Evolutionary conservation across 1,140 invertebrate species (phyloP).

Genomic region (Eulimnadia texana): DNA sequence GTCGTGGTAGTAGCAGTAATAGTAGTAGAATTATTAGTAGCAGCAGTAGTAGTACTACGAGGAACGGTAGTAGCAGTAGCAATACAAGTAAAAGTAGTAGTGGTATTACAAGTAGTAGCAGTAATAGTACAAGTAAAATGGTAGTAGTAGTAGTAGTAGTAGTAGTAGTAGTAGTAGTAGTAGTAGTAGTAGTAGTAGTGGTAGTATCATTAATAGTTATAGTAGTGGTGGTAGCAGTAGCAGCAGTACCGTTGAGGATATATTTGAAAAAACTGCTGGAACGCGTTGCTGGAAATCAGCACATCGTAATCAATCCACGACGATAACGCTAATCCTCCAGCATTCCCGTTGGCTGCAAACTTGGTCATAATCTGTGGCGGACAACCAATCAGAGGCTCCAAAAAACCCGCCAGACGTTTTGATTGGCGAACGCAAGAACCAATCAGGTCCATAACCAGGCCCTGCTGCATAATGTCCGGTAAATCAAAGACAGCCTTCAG

Average conservation of each 20-base stretch:
- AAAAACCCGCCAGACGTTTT: background rate
- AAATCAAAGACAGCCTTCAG: background rate
- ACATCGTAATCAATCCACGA: conserved; percentile 1
- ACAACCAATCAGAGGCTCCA: background rate
- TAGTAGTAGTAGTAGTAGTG: no score
- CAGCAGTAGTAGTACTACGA: no score
- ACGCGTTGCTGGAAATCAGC: background rate
- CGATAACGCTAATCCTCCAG: background rate
- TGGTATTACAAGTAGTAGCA: no score
- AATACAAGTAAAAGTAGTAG: no score
- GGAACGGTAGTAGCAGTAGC: no score
- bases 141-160: no score
- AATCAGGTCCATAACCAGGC: background rate
- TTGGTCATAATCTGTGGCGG: conserved; percentile 1
- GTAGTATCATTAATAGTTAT: no score
- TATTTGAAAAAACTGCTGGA: background rate
- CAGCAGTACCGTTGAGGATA: conserved; percentile 5
- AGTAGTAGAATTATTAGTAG: no score
- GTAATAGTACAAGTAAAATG: no score
- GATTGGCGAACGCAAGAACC: background rate
- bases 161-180: no score
- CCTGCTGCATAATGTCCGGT: background rate
- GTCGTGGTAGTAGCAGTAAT: no score
- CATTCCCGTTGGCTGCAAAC: background rate
- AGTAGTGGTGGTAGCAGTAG: no score